Base-by-base conservation (phyloP, 37 sponge, comb jelly and placozoan genomes). In the Bolinopsis microptera region DNA sequence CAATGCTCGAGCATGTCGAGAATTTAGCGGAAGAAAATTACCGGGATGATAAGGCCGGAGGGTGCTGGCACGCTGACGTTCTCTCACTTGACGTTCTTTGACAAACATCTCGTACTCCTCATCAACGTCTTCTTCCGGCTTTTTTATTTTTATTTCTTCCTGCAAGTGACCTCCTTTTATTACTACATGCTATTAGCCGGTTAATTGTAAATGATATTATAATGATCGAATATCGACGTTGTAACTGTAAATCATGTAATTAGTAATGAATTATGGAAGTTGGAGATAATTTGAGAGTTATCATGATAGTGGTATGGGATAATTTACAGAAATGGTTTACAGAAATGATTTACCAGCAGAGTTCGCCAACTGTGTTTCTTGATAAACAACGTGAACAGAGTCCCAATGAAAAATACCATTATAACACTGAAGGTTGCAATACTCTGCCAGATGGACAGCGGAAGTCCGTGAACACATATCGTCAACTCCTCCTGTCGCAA, bases 391-490 rank as follows among this genome's bases (percentile, higher is more conserved):
- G 36, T 27, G 90, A 39, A 86, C 61, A 86, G 38, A 27, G 34
- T n/a, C 38, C 9, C 61, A 8, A 86, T 40, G n/a, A 86, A 28
- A 1, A 39, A 0, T 22, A 34, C 41, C 28, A 86, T 13, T 3
- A 38, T 39, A 0, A 39, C 27, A 13, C 25, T 36, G 8, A 86
- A 38, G 22, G 35, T 2, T 39, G 36, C 28, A 0, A 86, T 28
- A 86, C 90, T 86, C 90, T 86, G 90, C 90, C 90, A 86, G 24
- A 41, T 34, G 5, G 38, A 23, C 48, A 86, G 90, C 8, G 41
- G 90, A 9, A 86, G 61, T 13, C 90, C 90, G 41, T 86, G 90
- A 1, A 86, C 90, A 86, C 90, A 86, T 3, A 86, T 26, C 61
- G 32, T 86, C 36, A 86, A 26, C 5, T 86, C 90, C 36, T 41